Evolutionary conservation across 35 echinoderm and acorn worm genomes (phyloP), one percentile per base, ranked within the genome.

Genomic region (Holothuria glaberrima): DNA sequence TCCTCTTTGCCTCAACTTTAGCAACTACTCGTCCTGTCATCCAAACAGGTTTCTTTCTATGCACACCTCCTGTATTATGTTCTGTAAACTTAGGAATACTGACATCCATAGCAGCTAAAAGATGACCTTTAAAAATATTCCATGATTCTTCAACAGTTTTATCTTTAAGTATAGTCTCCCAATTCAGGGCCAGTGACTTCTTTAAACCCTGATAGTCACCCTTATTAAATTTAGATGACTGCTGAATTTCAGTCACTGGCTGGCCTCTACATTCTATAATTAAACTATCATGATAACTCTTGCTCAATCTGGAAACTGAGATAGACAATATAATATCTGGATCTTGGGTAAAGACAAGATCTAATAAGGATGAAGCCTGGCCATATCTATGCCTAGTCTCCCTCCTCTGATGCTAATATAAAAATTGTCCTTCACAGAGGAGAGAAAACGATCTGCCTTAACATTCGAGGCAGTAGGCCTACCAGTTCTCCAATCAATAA

Each of bases 271-370:
- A 6, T 27, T 58, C 12, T 12, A 66, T 48, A 30, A 86, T 3
- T 14, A 62, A 35, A 28, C 62, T 86, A 86, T 66, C 82, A 30
- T 86, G 57, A 30, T 86, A 3, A 62, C 82, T 86, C n/a, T 86
- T 60, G 9, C 57, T 38, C 14, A 86, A n/a, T 13, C 83, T 59
- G 83, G 35, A 28, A 67, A 86, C 20, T 86, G 83, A 12, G 14
- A 16, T 62, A 9, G 17, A 20, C 59, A 9, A 30, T 6, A 86
- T 28, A 34, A 24, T 17, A 64, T 64, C 82, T 21, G 22, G 4
- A n/a, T n/a, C n/a, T n/a, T n/a, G n/a, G n/a, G n/a, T n/a, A n/a
- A n/a, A n/a, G n/a, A n/a, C n/a, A n/a, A n/a, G n/a, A n/a, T n/a
- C n/a, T n/a, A n/a, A n/a, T n/a, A n/a, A n/a, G n/a, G n/a, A n/a